phyloP scores from a whole-genome alignment of 2,888 invertebrate genomes.

The Endomychus coccineus region DNA sequence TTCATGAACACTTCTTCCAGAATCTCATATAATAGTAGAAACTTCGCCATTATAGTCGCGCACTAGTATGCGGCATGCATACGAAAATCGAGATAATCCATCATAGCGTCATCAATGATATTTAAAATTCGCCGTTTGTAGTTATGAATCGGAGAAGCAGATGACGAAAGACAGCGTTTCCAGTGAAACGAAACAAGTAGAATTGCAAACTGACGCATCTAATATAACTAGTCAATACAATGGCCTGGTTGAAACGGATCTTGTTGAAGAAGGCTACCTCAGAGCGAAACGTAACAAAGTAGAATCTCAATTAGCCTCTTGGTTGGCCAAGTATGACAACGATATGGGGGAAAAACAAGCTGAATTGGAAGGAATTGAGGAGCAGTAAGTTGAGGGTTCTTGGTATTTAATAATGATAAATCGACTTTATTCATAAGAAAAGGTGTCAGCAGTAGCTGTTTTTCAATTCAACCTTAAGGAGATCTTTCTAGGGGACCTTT shows the following conservation, averaged over 20 bases:
- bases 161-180: slow-evolving; percentile 47
- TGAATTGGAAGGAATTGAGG: slow-evolving; percentile 46
- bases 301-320: slow-evolving; percentile 49
- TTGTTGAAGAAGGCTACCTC: slow-evolving; percentile 48
- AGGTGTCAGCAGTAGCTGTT: too few relatives aligned
- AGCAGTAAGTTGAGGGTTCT: slow-evolving; percentile 24
- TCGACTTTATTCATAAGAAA: too few relatives aligned
- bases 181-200: slow-evolving; percentile 43
- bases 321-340: slow-evolving; percentile 51
- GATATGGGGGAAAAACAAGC: slow-evolving; percentile 52
- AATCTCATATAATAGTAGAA: too few relatives aligned
- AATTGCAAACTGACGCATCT: slow-evolving; percentile 45
- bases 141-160: slow-evolving; percentile 45
- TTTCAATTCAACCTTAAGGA: too few relatives aligned
- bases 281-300: slow-evolving; percentile 49
- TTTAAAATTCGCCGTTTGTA: slow-evolving; percentile 2
- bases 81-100: slow-evolving; percentile 26
- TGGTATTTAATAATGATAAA: too few relatives aligned
- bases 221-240: slow-evolving; percentile 43
- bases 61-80: too few relatives aligned
- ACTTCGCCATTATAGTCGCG: too few relatives aligned
- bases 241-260: slow-evolving; percentile 40
- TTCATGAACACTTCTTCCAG: too few relatives aligned
- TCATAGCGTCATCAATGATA: slow-evolving; percentile 22
- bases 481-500: too few relatives aligned